Conservation (phyloP, 1,140 invertebrate species). For the Gryllus bimaculatus region DNA sequence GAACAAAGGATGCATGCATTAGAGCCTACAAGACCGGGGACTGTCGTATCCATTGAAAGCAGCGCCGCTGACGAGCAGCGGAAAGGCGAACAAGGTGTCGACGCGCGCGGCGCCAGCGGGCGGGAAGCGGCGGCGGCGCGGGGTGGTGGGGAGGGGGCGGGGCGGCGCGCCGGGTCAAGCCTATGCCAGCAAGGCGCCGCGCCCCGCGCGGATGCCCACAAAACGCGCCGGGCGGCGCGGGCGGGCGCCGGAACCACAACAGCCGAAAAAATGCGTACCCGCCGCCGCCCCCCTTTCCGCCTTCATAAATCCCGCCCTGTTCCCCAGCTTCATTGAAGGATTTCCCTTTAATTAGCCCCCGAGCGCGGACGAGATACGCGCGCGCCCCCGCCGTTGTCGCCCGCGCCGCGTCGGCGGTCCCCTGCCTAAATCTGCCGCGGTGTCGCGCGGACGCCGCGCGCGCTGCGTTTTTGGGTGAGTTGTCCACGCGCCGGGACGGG, state of each 20-base stretch:
- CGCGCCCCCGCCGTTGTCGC: not conserved
- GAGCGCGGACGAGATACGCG: not conserved
- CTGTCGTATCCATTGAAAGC: too few relatives aligned
- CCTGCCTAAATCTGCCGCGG: not conserved
- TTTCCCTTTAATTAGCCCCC: not conserved
- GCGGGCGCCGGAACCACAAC: not conserved
- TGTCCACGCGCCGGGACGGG: not conserved
- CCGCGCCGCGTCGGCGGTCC: not conserved
- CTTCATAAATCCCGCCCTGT: conserved; percentile 3
- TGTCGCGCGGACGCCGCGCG: too few relatives aligned
- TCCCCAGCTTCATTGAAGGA: conserved; percentile 2
- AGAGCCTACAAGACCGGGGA: too few relatives aligned
- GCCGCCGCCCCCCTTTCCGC: not conserved
- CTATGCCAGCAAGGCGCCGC: too few relatives aligned
- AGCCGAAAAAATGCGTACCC: not conserved
- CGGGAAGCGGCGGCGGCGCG: too few relatives aligned
- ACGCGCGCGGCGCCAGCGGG: too few relatives aligned
- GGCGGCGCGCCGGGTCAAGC: too few relatives aligned
- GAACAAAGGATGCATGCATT: too few relatives aligned
- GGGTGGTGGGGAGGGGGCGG: too few relatives aligned
- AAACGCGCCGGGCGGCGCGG: not conserved
- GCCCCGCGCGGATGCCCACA: too few relatives aligned
- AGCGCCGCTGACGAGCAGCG: too few relatives aligned
- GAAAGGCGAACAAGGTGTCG: too few relatives aligned
- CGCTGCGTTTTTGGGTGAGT: not conserved